Base-by-base conservation (phyloP, 1,140 invertebrate genomes). In the Drosophila aff. region DNA sequence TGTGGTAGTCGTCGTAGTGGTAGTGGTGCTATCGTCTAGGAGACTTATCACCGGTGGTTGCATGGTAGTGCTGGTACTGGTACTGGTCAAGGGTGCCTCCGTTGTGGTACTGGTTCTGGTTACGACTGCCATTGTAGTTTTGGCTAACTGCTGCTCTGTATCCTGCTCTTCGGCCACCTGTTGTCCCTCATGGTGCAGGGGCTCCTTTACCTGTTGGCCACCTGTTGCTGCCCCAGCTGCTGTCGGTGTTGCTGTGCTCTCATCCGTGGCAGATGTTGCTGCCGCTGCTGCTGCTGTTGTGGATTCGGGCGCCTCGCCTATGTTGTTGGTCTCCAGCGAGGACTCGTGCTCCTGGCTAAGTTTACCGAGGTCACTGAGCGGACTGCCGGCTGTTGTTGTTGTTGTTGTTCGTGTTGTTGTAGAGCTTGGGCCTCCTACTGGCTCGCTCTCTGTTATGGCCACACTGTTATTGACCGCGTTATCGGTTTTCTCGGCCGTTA, bases 311-410 rank as follows among this genome's bases (percentile, higher is more conserved):
- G 81, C 66, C 64, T 87, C 80, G 13, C 84, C 55, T 26, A 89
- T 81, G 58, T 89, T 89, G 43, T 89, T 89, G 10, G 82, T 80
- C 59, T 85, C 86, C 49, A 77, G 65, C 41, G 86, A 68, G 53
- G 62, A 68, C 43, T 87, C 83, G 31, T 90, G 67, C 21, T 74
- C 72, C 6, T 64, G 57, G 21, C 44, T 66, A 11, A 76, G 23
- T 13, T 80, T 64, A 18, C 50, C 62, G 13, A 68, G 50, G 65
- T 77, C 58, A 13, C 65, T 77, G 21, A 75, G 49, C 28, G 58
- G 31, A 13, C 58, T 60, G 43, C 44, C 60, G 40, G 40, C 11
- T 36, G 67, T 76, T 18, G 66, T 60, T 4, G 68, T 60, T 4
- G 68, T 28, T 21, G 76, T 52, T 13, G 62, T 47, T 44, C 18